Evolutionary conservation across 2,113 vertebrate genomes (phyloP).

Genomic region (Hemibagrus wyckioides): DNA sequence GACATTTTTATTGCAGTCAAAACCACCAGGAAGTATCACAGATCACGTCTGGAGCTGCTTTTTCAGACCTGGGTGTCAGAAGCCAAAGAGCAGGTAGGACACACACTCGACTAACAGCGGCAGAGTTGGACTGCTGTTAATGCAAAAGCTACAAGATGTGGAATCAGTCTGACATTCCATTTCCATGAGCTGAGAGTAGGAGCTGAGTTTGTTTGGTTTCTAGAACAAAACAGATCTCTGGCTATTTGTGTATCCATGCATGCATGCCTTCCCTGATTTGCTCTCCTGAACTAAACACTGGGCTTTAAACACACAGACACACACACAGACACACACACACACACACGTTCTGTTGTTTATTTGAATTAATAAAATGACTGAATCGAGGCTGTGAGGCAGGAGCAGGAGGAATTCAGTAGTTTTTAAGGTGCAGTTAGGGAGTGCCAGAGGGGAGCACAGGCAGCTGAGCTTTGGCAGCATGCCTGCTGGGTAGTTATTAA

Average conservation of each 20-base stretch:
- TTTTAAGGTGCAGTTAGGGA: conserved; percentile 24
- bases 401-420: neutral
- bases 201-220: neutral
- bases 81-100: conserved; percentile 82
- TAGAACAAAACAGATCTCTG: neutral
- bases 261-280: neutral
- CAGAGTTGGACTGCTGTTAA: neutral
- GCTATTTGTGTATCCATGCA: neutral
- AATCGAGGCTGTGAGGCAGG: neutral
- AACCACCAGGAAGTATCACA: conserved; percentile 92
- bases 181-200: conserved; percentile 15
- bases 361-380: neutral
- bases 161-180: neutral
- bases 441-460: conserved; percentile 4
- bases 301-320: neutral
- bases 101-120: neutral
- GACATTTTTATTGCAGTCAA: conserved; percentile 96
- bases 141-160: neutral
- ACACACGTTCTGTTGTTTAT: neutral
- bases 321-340: too few relatives aligned
- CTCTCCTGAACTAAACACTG: neutral
- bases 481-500: neutral
- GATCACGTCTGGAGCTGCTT: conserved; percentile 83
- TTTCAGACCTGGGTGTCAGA: conserved; percentile 91
- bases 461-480: conserved; percentile 17